Base-by-base conservation (phyloP, 2,888 invertebrate genomes). In the Philereme transversata region DNA sequence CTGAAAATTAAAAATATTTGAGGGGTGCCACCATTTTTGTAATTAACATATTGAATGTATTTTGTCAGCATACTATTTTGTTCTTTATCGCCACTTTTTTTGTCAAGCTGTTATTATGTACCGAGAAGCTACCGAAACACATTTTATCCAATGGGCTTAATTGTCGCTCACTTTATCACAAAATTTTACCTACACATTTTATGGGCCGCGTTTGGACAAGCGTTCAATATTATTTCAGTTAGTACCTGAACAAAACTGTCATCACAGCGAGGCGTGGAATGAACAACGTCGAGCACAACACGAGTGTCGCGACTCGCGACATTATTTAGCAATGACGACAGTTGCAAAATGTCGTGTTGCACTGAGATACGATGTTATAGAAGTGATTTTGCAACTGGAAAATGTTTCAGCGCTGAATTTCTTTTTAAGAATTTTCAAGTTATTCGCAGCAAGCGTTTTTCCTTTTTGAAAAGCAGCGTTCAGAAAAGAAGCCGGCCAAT, bases 271-370 rank as follows among this genome's bases (percentile, higher is more conserved):
- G 53, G 33, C 53, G 55, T 34, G 50, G 53, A 56, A 43, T 56
- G 46, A 47, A 36, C 47, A 48, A 5, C 48, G 55, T 43, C 11
- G 49, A 56, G 49, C 22, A 44, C 49, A 49, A 46, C 52, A 55
- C 55, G 45, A 45, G 45, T 54, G 64, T 22, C 22, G 22, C 22
- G 22, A 22, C 44, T 61, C 72, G 64, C 62, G 57, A 68, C 65
- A 67, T 72, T 70, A 78, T 73, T 72, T 69, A 64, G 66, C 62
- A 67, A 65, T 69, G 71, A 64, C 70, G 64, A 62, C 68, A 55
- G 61, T 68, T 67, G 64, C 56, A 63, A 71, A 73, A 66, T 68
- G 68, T 60, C 54, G 54, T 62, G 53, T 53, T 57, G 53, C 58
- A 50, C 49, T 56, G 55, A 59, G 48, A 48, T 49, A 33, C 38